Percentiles rank a stretch among this genome's conserved stretches.
Evolutionary conservation across 2,113 vertebrate genomes (phyloP).

Genomic region (Onychorhynchus coronatus): DNA sequence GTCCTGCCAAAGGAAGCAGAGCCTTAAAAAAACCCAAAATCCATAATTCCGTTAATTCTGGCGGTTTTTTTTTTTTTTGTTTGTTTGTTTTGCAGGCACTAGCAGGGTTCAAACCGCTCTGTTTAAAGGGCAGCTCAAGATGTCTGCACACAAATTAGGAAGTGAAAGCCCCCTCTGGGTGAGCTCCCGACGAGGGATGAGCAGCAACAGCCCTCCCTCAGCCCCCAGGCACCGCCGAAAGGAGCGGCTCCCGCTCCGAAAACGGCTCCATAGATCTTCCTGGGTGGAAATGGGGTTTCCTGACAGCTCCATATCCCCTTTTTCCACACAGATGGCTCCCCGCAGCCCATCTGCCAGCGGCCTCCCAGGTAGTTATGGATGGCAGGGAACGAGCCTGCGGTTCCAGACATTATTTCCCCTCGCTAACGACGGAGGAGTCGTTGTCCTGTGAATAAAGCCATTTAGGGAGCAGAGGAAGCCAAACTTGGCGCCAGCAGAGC

Average conservation of each 20-base stretch:
- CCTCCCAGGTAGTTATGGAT: background rate
- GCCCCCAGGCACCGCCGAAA: background rate
- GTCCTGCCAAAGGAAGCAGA: too few relatives aligned
- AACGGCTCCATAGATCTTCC: background rate
- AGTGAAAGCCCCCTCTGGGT: background rate
- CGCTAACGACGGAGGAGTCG: conserved; percentile 32
- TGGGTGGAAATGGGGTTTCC: background rate
- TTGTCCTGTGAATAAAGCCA: conserved; percentile 67
- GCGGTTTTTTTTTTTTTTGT: too few relatives aligned
- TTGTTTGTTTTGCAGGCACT: too few relatives aligned
- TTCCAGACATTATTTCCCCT: background rate
- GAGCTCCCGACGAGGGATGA: background rate
- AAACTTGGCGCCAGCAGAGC: conserved; percentile 33
- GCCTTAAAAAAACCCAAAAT: too few relatives aligned
- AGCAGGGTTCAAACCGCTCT: too few relatives aligned
- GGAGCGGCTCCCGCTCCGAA: background rate
- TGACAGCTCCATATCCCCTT: background rate
- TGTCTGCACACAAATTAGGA: background rate
- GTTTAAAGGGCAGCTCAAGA: too few relatives aligned
- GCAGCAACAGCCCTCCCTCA: background rate
- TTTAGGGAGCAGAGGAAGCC: conserved; percentile 54
- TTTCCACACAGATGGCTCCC: conserved; percentile 39
- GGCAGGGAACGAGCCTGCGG: background rate
- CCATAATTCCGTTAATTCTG: too few relatives aligned
- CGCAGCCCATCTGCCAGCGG: background rate